phyloP scores from a whole-genome alignment of 1,140 invertebrate species.

The Euschistus heros region DNA sequence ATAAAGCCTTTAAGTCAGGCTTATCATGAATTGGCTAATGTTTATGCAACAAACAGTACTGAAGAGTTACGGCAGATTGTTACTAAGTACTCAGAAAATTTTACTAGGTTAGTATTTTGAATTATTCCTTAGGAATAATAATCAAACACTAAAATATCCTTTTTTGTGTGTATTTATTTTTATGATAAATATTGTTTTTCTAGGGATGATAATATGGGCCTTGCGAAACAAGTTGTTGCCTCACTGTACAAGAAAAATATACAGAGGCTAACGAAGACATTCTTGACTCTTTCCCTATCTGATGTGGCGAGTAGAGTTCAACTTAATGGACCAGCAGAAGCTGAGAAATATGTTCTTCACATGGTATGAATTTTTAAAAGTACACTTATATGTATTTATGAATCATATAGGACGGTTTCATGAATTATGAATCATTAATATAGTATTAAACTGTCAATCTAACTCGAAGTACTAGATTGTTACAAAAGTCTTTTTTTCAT shows the following conservation, averaged over 20 bases:
- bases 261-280: constrained; percentile 92
- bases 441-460: too few species aligned
- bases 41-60: constrained; percentile 65
- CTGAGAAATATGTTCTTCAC: constrained; percentile 87
- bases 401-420: not conserved
- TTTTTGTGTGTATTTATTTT: not conserved
- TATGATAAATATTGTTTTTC: constrained; percentile 8
- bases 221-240: constrained; percentile 72
- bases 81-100: constrained; percentile 69
- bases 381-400: not conserved
- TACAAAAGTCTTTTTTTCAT: too few species aligned
- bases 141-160: too few species aligned
- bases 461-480: too few species aligned
- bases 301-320: constrained; percentile 90
- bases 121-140: too few species aligned
- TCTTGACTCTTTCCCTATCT: constrained; percentile 82
- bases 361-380: constrained; percentile 55
- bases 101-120: constrained; percentile 39
- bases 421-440: too few species aligned
- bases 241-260: constrained; percentile 95
- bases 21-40: constrained; percentile 82
- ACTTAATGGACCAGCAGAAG: constrained; percentile 67
- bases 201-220: constrained; percentile 72
- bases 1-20: constrained; percentile 82
- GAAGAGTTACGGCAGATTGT: constrained; percentile 57